A percentile compares a stretch with the other conserved stretches of the same genome.
phyloP scores from a whole-genome alignment of 2,113 vertebrate genomes.

The Pontoporia blainvillei region DNA sequence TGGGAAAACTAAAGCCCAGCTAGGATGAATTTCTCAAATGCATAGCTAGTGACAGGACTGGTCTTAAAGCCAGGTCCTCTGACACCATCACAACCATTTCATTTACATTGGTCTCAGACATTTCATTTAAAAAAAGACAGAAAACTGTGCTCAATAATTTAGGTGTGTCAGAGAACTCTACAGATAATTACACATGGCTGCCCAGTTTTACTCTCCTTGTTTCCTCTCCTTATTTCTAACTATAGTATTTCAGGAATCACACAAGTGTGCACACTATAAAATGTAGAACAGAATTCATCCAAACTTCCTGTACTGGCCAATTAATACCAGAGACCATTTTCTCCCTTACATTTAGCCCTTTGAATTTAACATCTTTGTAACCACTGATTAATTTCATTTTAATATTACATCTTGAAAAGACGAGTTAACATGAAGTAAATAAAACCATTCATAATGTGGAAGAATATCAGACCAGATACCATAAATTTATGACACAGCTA shows the following conservation, averaged over 20 bases:
- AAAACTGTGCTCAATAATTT: neutral
- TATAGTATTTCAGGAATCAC: conserved; percentile 7
- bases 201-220: neutral
- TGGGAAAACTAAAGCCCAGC: conserved; percentile 13
- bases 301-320: conserved; percentile 14
- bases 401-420: conserved; percentile 28
- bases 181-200: neutral
- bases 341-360: neutral
- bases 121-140: neutral
- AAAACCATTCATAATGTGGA: conserved; percentile 4
- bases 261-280: neutral
- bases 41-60: neutral
- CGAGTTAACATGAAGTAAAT: conserved; percentile 14
- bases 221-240: neutral
- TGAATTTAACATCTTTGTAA: conserved; percentile 46
- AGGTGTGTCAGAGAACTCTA: neutral
- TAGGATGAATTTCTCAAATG: neutral
- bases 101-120: neutral
- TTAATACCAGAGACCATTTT: neutral
- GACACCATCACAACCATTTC: neutral
- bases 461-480: neutral
- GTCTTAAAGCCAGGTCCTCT: neutral
- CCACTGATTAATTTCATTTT: conserved; percentile 35
- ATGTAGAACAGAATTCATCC: conserved; percentile 14
- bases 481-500: conserved; percentile 32